Base-by-base conservation (phyloP, 2,888 invertebrate genomes). In the Linnaemya tessellans region DNA sequence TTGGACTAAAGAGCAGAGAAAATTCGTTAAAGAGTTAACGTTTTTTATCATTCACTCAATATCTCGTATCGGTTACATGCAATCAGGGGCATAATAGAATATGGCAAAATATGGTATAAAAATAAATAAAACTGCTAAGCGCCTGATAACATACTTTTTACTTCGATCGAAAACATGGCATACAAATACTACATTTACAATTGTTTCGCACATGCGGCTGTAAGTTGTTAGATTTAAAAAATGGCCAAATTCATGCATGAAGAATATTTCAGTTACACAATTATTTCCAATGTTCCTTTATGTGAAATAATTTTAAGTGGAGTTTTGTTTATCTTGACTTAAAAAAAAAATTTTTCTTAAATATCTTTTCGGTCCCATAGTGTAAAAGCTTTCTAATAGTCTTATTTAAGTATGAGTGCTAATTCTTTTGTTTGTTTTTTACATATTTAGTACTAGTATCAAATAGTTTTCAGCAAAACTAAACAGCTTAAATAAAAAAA, bases 131-230 rank as follows among this genome's bases (percentile, higher is more conserved):
- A 58, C 60, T 82, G 75, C 38, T 82, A 77, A 83, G 78, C 78
- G 83, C 67, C 68, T 68, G 83, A 83, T 83, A 83, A 82, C 82
- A 77, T 71, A 71, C 58, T 71, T 83, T 83, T 67, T 20, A 56
- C 78, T 54, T 13, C 22, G 20, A 41, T 35, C 25, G 9, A 43
- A 43, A 18, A 11, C 25, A 38, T 38, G 2, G 15, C 13, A 60
- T 15, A 49, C 9, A 64, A 54, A 64, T 41, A 8, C 25, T 25
- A 13, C 10, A 64, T 38, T 18, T 41, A 54, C 25, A 64, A 41
- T 54, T 64, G 41, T 10, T 25, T 60, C 3, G 60, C 46, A 49
- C 51, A 70, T 10, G 10, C 15, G 0, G 1, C 13, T 15, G 18
- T 8, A 0, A 25, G 25, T 0, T 3, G 11, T 56, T 22, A 30